Conservation (phyloP, 2,113 vertebrate species). For the Bostrychus sinensis region DNA sequence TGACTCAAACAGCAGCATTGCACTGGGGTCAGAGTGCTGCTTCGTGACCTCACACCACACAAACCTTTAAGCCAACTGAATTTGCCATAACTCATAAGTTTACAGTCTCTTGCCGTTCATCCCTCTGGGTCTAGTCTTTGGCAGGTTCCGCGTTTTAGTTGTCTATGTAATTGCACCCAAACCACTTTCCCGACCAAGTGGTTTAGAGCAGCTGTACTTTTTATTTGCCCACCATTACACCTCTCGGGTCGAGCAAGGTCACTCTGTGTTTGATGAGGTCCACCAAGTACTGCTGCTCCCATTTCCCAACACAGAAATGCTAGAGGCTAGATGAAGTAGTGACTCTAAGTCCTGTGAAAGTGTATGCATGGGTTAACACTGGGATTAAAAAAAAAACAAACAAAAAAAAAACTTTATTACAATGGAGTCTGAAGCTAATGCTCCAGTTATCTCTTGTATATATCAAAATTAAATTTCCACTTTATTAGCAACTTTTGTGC, state of each 20-base stretch:
- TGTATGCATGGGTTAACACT: too few species aligned
- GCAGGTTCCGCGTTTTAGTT: background rate
- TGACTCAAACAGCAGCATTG: too few species aligned
- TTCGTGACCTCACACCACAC: too few species aligned
- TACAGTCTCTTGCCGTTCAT: background rate
- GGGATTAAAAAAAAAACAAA: too few species aligned
- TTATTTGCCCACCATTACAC: background rate
- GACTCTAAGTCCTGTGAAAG: too few species aligned
- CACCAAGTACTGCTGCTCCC: background rate
- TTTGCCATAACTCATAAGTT: background rate
- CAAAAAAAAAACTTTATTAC: too few species aligned
- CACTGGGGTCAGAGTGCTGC: too few species aligned
- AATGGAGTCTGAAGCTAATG: too few species aligned
- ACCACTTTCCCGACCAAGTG: background rate
- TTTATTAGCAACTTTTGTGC: too few species aligned
- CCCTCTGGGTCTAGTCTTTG: background rate
- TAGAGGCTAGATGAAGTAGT: background rate
- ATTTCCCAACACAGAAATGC: background rate
- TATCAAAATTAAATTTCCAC: too few species aligned
- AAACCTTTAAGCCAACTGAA: too few species aligned
- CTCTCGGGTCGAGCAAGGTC: background rate
- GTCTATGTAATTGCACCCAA: background rate
- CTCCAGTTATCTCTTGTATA: too few species aligned
- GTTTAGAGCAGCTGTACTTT: background rate
- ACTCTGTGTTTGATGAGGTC: background rate